A percentile compares a stretch with the other conserved stretches of the same genome.
These are phyloP conservation scores for Scaptomyza flava DNA, from an alignment of 2,888 invertebrate species.

Conservation along the genomic window DNA sequence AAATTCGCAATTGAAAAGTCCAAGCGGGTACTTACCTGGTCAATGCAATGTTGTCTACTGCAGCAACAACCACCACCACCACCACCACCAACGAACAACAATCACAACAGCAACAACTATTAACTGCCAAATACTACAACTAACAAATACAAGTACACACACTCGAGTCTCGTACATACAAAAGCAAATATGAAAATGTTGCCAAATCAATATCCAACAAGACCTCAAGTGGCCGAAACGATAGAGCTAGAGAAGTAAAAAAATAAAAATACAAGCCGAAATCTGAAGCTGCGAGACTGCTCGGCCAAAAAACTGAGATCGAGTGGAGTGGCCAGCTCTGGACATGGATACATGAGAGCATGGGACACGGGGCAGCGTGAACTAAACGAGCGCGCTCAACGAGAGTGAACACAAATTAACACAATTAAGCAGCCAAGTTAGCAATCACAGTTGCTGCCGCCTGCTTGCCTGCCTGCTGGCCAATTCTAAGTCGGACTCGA, in stretches of 20 bases:
- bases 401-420: constrained; percentile 69
- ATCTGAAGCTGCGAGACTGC: constrained; percentile 35
- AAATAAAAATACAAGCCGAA: constrained; percentile 8
- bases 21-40: constrained; percentile 52
- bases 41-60: constrained; percentile 55
- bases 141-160: constrained; percentile 56
- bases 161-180: constrained; percentile 47
- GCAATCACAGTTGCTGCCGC: constrained; percentile 27
- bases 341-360: constrained; percentile 36
- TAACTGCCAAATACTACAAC: constrained; percentile 62
- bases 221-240: constrained; percentile 46
- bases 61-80: constrained; percentile 31
- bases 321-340: constrained; percentile 24
- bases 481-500: constrained; percentile 52
- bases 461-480: constrained; percentile 11
- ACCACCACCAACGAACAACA: constrained; percentile 14
- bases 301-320: constrained; percentile 9
- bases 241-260: constrained; percentile 17
- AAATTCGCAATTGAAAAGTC: constrained; percentile 72
- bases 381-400: constrained; percentile 31
- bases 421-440: constrained; percentile 57
- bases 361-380: constrained; percentile 16
- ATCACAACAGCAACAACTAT: constrained; percentile 43
- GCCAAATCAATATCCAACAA: constrained; percentile 70
- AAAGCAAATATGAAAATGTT: constrained; percentile 75